These are phyloP conservation scores for Pararge aegeria DNA, from an alignment of 1,140 invertebrate genomes.

Conservation along the genomic window DNA sequence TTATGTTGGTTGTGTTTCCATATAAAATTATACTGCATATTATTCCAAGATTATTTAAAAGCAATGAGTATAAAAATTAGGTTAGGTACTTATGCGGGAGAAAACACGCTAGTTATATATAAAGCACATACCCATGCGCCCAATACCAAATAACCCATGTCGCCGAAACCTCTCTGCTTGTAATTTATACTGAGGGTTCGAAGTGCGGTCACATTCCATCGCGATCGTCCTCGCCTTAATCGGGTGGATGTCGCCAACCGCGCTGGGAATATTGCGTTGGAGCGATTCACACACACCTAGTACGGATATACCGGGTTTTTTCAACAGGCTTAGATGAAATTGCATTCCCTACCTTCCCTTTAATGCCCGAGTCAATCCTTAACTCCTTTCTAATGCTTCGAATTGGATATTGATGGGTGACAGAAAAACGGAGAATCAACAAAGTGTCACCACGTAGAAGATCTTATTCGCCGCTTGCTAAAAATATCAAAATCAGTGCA, in stretches of 20 bases:
- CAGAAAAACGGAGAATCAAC: not conserved
- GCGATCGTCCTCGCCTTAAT: constrained; percentile 70
- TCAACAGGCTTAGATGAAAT: constrained; percentile 39
- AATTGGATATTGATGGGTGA: not conserved
- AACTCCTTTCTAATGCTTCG: not conserved
- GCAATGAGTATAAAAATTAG: too few species aligned
- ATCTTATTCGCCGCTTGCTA: too few species aligned
- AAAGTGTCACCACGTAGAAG: too few species aligned
- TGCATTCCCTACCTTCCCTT: constrained; percentile 2
- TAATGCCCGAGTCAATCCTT: not conserved
- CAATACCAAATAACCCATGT: too few species aligned
- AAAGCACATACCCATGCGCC: too few species aligned
- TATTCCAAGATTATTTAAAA: too few species aligned
- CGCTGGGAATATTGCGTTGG: constrained; percentile 58
- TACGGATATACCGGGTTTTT: constrained; percentile 56
- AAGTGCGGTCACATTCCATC: constrained; percentile 59
- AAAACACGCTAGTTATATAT: too few species aligned
- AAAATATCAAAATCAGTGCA: too few species aligned
- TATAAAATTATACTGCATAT: too few species aligned
- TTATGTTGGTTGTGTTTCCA: too few species aligned
- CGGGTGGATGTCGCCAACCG: constrained; percentile 53
- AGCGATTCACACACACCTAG: constrained; percentile 59
- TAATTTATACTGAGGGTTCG: constrained; percentile 34
- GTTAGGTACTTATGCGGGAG: too few species aligned
- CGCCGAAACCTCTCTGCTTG: constrained; percentile 23